phyloP scores from a whole-genome alignment of 2,797 vertebrate species.

The Aplochiton taeniatus region DNA sequence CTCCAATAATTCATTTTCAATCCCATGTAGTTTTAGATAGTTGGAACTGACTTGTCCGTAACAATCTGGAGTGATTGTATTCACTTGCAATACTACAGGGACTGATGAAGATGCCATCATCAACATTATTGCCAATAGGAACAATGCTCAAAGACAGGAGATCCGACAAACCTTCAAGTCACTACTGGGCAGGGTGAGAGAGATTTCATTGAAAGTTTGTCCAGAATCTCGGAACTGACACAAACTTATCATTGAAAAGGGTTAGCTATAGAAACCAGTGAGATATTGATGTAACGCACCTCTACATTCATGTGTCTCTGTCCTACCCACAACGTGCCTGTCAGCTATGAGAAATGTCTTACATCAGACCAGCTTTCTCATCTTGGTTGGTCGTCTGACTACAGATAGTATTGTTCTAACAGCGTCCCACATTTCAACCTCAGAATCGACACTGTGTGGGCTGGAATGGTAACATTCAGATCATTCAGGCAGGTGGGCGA shows the following conservation, averaged over 20 bases:
- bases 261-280: no score
- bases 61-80: accelerated
- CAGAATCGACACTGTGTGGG: neutral
- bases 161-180: constrained; percentile 93
- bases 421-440: no score
- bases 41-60: neutral
- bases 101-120: constrained; percentile 92
- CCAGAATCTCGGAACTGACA: neutral
- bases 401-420: no score
- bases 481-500: neutral
- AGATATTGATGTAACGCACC: no score
- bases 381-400: neutral
- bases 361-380: no score
- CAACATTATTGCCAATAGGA: constrained; percentile 86
- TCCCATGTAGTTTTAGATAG: neutral
- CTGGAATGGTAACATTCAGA: neutral
- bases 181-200: constrained; percentile 88
- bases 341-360: no score
- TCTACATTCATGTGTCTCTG: no score
- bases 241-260: neutral
- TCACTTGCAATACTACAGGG: constrained; percentile 70
- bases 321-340: no score
- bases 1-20: no score
- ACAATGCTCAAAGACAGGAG: constrained; percentile 90
- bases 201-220: neutral